Evolutionary conservation across 2,888 invertebrate genomes (phyloP), one percentile per base, ranked within the genome.

Genomic region (Drosophila limbata): DNA sequence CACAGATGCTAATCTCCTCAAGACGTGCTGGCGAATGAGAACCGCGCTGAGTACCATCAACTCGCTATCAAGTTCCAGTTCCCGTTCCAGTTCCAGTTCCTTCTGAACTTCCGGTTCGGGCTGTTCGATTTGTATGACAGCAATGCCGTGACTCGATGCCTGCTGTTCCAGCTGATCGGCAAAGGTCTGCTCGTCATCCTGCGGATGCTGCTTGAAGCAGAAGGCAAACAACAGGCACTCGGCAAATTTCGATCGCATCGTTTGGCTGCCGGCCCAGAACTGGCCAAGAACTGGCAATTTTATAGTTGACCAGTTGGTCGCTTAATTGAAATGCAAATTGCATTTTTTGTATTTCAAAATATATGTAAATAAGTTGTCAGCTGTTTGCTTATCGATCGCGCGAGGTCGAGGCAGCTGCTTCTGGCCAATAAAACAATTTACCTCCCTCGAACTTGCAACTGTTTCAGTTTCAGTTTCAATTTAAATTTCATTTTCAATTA

Each of bases 11-110:
- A 0, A 77, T 28, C 52, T 74, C 13, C 57, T 70, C 61, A 13
- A 85, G 51, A 2, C 33, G 77, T 0, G 85, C 79, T 1, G 82
- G 82, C 1, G 88, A 83, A 44, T 87, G 73, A 0, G 85, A 83
- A 11, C 51, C 67, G 1, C 73, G 70, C 42, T 31, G n/a, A 11
- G 42, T 37, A 11, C 19, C 50, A 13, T n/a, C 1, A 48, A 33
- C 11, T 31, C 19, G 45, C 3, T 11, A 15, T 61, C n/a, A 21
- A 19, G 28, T 11, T 59, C 8, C 10, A 21, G 19, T 3, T 39
- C 47, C 5, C 11, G 21, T 10, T 15, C 8, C 39, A 19, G 1
- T n/a, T 37, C 17, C 11, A 8, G 5, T 10, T 50, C 9, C 11
- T n/a, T 4, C 6, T 48, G 21, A 11, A 25, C 25, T 8, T 57